Percentiles rank a stretch among this genome's conserved stretches.
Conservation (phyloP, 2,888 invertebrate species). For the Aromia moschata region DNA sequence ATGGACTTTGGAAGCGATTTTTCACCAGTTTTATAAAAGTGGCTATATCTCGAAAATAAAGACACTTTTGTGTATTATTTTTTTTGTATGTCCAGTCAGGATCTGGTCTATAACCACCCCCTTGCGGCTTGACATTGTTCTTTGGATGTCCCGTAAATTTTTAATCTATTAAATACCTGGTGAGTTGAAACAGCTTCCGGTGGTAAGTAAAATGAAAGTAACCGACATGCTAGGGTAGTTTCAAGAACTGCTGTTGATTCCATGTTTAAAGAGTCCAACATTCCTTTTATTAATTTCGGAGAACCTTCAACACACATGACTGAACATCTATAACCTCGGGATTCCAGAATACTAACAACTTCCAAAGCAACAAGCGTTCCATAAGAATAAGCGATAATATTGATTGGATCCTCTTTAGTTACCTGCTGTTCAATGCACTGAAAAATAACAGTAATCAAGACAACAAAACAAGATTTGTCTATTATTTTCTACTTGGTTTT, state of each 20-base stretch:
- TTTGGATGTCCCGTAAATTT: too few relatives aligned
- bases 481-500: too few relatives aligned
- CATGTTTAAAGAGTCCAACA: slow-evolving; percentile 62
- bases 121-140: too few relatives aligned
- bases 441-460: too few relatives aligned
- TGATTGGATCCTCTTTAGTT: slow-evolving; percentile 70
- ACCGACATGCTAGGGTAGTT: slow-evolving; percentile 64
- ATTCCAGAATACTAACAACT: slow-evolving; percentile 76
- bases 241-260: slow-evolving; percentile 66
- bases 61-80: too few relatives aligned
- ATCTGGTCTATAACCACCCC: too few relatives aligned
- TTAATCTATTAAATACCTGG: slow-evolving; percentile 43
- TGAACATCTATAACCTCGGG: slow-evolving; percentile 70
- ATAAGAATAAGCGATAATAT: slow-evolving; percentile 88
- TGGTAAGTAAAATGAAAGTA: slow-evolving; percentile 62
- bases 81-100: too few relatives aligned
- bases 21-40: too few relatives aligned
- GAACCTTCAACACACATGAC: slow-evolving; percentile 84
- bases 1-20: too few relatives aligned
- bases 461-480: too few relatives aligned
- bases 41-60: too few relatives aligned
- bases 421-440: slow-evolving; percentile 68
- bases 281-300: slow-evolving; percentile 70
- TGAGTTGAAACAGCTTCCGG: slow-evolving; percentile 63
- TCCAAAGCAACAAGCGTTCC: slow-evolving; percentile 83